Evolutionary conservation across 2,113 vertebrate species (phyloP), one percentile per base, ranked within the genome.

Genomic region (Puffinus mauretanicus): DNA sequence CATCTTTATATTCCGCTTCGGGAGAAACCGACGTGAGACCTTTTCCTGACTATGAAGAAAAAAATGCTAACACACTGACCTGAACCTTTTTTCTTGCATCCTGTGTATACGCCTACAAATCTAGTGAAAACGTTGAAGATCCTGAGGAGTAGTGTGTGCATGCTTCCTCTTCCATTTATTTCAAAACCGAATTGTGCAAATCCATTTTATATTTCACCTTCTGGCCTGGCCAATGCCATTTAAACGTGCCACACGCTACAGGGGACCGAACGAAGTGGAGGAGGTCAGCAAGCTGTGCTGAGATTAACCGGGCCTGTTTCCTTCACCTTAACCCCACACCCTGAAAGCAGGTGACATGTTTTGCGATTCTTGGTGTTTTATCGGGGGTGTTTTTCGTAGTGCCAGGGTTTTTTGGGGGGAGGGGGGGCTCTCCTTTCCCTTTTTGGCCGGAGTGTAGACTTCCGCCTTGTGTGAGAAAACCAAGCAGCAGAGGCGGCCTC

Each of bases 261-360:
- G 26, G 24, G 51, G 7, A 61, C 22, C 10, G 3, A 10, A 5
- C 1, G 34, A 11, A 3, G 44, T 0, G 6, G 32, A 38, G 34
- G 3, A 16, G 52, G 6, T n/a, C 79, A 3, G 65, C 0, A 13
- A 46, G 20, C 26, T 3, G 10, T 3, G 54, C 47, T 8, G 4
- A 4, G 14, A 27, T 4, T 3, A 24, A 7, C 6, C 30, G 2
- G 65, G 38, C 32, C 0, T 0, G 1, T 6, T 49, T 25, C 61
- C 29, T 20, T 13, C 8, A 5, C 11, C 20, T 21, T 3, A 6
- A 42, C 18, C 20, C n/a, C 65, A 2, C 49, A 1, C 62, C 36
- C n/a, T 8, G 29, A 44, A 6, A 19, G 55, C 29, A 6, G 61
- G 42, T 32, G 20, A 20, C 8, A 0, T 1, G 20, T 21, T 78